A percentile compares a stretch with the other conserved stretches of the same genome.
Evolutionary conservation across 2,888 invertebrate species (phyloP).

Genomic region (Sarcophaga caerulescens): DNA sequence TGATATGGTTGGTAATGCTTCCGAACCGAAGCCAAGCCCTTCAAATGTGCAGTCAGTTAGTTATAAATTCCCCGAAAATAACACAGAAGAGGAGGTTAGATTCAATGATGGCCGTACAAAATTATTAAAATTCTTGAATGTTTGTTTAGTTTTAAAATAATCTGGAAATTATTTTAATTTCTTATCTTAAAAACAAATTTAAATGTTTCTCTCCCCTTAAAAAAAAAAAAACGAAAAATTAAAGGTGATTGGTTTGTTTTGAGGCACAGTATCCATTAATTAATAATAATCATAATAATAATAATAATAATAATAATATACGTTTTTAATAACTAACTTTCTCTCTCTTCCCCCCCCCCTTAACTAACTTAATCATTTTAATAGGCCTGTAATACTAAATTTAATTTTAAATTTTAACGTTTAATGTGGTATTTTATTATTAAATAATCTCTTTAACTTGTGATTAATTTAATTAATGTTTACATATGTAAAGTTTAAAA

Average conservation of each 20-base stretch:
- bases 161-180: not conserved
- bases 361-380: too few species aligned
- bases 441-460: too few species aligned
- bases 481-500: not conserved
- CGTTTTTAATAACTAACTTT: not conserved
- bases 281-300: too few species aligned
- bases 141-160: constrained; percentile 52
- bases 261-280: constrained; percentile 17
- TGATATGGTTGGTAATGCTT: constrained; percentile 84
- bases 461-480: too few species aligned
- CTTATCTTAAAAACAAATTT: too few species aligned
- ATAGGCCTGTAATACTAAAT: not conserved
- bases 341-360: not conserved
- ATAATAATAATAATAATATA: not conserved
- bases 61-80: constrained; percentile 85
- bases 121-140: constrained; percentile 64
- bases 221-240: not conserved
- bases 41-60: constrained; percentile 79
- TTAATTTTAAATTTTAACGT: constrained; percentile 7
- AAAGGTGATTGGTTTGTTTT: constrained; percentile 46
- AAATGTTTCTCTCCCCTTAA: not conserved
- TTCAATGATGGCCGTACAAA: constrained; percentile 74
- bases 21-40: constrained; percentile 74
- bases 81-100: constrained; percentile 82
- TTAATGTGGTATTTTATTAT: constrained; percentile 37